Evolutionary conservation across 35 echinoderm and acorn worm genomes (phyloP), one percentile per base, ranked within the genome.

Genomic region (Ophiothrix spiculata): DNA sequence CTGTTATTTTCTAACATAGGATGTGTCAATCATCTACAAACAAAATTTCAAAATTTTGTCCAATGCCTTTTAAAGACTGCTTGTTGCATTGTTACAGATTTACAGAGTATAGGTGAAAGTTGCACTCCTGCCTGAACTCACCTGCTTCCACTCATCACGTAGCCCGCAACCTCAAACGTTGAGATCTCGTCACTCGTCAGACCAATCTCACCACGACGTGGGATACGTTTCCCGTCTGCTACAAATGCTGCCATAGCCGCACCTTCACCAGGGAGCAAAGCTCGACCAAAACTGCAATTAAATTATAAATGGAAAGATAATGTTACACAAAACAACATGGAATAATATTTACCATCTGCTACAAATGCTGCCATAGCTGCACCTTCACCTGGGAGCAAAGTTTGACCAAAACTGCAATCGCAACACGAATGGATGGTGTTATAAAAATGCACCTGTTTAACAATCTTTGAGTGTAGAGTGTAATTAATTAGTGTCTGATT

Each of bases 81-180:
- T n/a, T n/a, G n/a, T n/a, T n/a, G n/a, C 31, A n/a, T n/a, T n/a
- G n/a, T n/a, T n/a, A n/a, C n/a, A n/a, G n/a, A n/a, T n/a, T n/a
- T n/a, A n/a, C n/a, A n/a, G n/a, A n/a, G n/a, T n/a, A n/a, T n/a
- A n/a, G n/a, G n/a, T n/a, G n/a, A n/a, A n/a, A n/a, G n/a, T n/a
- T n/a, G n/a, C n/a, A n/a, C n/a, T n/a, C n/a, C n/a, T n/a, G 31
- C 4, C 0, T 33, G n/a, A n/a, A n/a, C 75, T 85, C 54, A 99
- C 96, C 96, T 99, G 92, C 96, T 99, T 40, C 96, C 96, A 69
- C 96, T 99, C 96, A 99, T 99, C 80, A 99, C 96, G 83, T 89
- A 99, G 17, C 96, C 96, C 35, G 81, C 92, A 21, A 89, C 86
- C 78, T 99, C 96, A 84, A 79, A 99, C 11, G 81, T 77, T 39